Percentiles rank a stretch among this genome's conserved stretches.
phyloP scores from a whole-genome alignment of 1,140 invertebrate genomes.

The Microvelia longipes region DNA sequence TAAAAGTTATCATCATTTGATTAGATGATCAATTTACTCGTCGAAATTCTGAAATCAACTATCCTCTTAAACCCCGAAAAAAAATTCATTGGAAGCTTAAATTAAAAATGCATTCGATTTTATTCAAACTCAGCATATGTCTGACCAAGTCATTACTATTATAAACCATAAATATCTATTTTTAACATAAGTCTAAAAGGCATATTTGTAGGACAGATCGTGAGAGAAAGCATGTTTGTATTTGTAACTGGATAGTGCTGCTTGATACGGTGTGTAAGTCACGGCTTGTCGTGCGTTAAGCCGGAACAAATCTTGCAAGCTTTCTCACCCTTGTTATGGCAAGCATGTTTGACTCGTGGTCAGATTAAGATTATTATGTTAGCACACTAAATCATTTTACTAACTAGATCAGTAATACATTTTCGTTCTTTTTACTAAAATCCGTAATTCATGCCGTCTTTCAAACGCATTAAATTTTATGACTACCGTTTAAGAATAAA shows the following conservation, averaged over 20 bases:
- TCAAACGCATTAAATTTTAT: not conserved
- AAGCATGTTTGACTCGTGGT: not conserved
- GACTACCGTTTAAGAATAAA: not conserved
- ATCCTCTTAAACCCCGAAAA: too few species aligned
- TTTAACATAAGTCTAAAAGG: too few species aligned
- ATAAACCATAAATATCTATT: too few species aligned
- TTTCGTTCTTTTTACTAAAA: too few species aligned
- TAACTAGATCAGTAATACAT: not conserved
- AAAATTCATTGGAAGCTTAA: too few species aligned
- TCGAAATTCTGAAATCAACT: too few species aligned
- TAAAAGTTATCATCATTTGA: too few species aligned
- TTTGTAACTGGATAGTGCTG: not conserved
- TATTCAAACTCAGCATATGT: too few species aligned
- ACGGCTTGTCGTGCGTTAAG: not conserved
- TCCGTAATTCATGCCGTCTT: not conserved
- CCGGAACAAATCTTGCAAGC: not conserved
- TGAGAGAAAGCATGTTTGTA: not conserved
- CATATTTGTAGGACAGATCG: too few species aligned
- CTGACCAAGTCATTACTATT: too few species aligned
- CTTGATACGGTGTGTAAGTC: not conserved
- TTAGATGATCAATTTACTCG: too few species aligned
- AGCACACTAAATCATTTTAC: not conserved
- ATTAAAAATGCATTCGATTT: too few species aligned
- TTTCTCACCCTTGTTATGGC: not conserved
- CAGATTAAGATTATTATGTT: not conserved